Evolutionary conservation across 2,113 vertebrate genomes (phyloP), one percentile per base, ranked within the genome.

Genomic region (Lagopus leucura): DNA sequence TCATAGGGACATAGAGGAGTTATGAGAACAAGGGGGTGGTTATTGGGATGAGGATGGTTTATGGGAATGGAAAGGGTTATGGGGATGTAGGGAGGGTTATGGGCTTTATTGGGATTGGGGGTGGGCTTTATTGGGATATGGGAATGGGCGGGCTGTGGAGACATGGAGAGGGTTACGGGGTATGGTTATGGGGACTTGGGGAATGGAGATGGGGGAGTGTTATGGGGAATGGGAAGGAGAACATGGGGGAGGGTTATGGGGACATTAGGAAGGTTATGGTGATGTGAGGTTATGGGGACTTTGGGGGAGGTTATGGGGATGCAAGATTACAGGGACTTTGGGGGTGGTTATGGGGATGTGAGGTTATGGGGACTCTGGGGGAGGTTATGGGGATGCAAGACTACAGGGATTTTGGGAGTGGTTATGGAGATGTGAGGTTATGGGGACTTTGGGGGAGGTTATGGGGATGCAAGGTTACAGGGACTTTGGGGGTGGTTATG

Each of bases 361-460:
- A 13, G 28, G 10, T 4, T 22, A 3, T 2, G 4, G 38, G 10
- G 38, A 36, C 38, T 40, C 9, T 40, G 38, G 38, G 38, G 38
- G 38, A 10, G 40, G 40, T 40, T 40, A 40, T 40, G 40, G 40
- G 40, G 40, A 40, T 40, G 40, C 10, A 11, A 40, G 27, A 18
- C 30, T 50, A 30, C 65, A 11, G 40, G 40, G 40, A 40, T 4
- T 10, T 40, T 40, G 40, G 40, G 40, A 10, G 40, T 40, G 40
- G 10, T 40, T 40, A 40, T 40, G 10, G 54, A 28, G 54, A 30
- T 55, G 54, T 28, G 54, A 54, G 22, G 61, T 25, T 40, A 4
- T 1, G 13, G 16, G 19, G 5, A 5, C 13, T 0, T 5, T 11
- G 15, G 19, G 2, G 8, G 3, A 20, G 54, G 55, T 36, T 22